A percentile compares a stretch with the other conserved stretches of the same genome.
Conservation (phyloP, 2,888 invertebrate genomes). For the Erannis defoliaria region DNA sequence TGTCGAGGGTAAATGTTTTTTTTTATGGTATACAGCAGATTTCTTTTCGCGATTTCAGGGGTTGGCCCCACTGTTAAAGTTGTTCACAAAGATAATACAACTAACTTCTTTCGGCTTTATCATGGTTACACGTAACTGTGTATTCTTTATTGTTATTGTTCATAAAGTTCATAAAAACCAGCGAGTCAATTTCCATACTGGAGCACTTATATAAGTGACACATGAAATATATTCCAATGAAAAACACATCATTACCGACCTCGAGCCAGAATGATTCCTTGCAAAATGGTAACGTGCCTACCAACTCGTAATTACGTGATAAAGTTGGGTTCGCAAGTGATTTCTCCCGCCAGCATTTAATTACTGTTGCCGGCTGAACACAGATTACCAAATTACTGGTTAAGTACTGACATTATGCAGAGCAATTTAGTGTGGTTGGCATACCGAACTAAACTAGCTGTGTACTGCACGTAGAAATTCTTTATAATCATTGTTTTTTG, state of each 20-base stretch:
- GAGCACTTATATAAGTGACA: too few relatives aligned
- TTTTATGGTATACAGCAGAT: too few relatives aligned
- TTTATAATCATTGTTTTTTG: constrained; percentile 34
- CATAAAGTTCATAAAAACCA: too few relatives aligned
- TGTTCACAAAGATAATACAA: too few relatives aligned
- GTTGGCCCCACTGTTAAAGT: too few relatives aligned
- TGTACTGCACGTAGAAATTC: constrained; percentile 11
- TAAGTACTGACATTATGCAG: constrained; percentile 40
- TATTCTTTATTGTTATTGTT: too few relatives aligned
- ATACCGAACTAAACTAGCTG: constrained; percentile 35
- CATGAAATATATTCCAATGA: neutral
- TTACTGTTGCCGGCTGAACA: constrained; percentile 39
- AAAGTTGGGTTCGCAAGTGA: constrained; percentile 42
- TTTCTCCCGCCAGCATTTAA: constrained; percentile 43
- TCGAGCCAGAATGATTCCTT: constrained; percentile 12
- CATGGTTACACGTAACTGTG: too few relatives aligned
- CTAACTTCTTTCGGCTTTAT: too few relatives aligned
- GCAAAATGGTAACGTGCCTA: constrained; percentile 24
- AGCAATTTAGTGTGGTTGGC: constrained; percentile 35
- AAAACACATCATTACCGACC: constrained; percentile 9
- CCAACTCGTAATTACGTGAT: constrained; percentile 41
- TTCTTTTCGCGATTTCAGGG: too few relatives aligned
- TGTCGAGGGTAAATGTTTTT: too few relatives aligned
- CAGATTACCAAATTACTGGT: constrained; percentile 43
- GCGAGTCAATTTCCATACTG: too few relatives aligned